phyloP scores from a whole-genome alignment of 2,888 invertebrate genomes.

The Tryphoninae sp. region DNA sequence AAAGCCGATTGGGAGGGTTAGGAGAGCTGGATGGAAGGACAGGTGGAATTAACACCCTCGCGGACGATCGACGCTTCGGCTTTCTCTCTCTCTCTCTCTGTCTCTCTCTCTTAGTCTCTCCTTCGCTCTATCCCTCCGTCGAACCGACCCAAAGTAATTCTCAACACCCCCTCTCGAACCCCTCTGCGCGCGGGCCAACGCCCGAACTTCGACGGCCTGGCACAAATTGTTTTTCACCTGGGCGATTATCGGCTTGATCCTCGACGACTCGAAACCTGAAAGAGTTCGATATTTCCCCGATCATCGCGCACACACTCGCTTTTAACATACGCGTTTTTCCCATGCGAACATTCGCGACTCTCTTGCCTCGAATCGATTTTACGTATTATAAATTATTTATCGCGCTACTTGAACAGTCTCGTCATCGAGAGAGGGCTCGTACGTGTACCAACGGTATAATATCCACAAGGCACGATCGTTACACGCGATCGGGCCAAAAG shows the following conservation, averaged over 20 bases:
- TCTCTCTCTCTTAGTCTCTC: not conserved
- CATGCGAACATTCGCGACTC: constrained; percentile 10
- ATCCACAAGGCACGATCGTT: constrained; percentile 13
- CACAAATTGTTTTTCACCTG: constrained; percentile 57
- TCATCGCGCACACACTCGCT: constrained; percentile 21
- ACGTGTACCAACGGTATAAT: constrained; percentile 34
- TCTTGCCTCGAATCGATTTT: constrained; percentile 9
- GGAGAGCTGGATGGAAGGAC: constrained; percentile 72
- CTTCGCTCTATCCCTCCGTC: not conserved
- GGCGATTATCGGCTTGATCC: constrained; percentile 55
- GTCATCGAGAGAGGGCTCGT: constrained; percentile 6
- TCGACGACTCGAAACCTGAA: constrained; percentile 3
- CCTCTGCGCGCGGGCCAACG: not conserved
- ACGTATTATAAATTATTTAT: constrained; percentile 27
- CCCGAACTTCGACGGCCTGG: constrained; percentile 18
- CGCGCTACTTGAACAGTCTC: constrained; percentile 10
- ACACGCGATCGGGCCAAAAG: constrained; percentile 18
- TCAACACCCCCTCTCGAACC: not conserved
- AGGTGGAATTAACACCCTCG: constrained; percentile 75
- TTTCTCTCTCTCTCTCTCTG: not conserved
- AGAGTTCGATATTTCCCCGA: constrained; percentile 25
- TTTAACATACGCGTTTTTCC: constrained; percentile 36
- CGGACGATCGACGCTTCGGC: constrained; percentile 50
- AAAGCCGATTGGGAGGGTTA: constrained; percentile 66
- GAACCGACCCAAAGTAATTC: constrained; percentile 16